These are phyloP conservation scores for Drosophila fuyamai DNA, from an alignment of 1,140 invertebrate species.

Conservation along the genomic window DNA sequence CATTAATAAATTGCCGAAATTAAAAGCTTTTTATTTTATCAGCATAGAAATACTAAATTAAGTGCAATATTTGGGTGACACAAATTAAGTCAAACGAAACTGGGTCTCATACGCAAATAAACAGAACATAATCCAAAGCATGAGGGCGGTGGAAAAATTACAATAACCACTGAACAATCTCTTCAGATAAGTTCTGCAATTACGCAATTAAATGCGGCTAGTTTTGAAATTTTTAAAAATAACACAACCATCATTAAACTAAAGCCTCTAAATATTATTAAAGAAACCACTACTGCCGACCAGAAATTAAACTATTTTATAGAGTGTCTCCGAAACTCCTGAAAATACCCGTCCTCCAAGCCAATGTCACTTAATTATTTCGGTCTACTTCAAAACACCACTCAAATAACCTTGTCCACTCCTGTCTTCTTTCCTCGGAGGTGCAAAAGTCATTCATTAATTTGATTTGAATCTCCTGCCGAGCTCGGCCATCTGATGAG, in stretches of 20 bases:
- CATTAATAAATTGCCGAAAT: conserved; percentile 77
- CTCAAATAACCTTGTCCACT: conserved; percentile 29
- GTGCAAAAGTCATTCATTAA: conserved; percentile 58
- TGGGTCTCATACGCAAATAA: conserved; percentile 32
- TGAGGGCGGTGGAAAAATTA: conserved; percentile 38
- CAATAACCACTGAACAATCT: conserved; percentile 51
- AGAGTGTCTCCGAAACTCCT: neutral
- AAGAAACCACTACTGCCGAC: too few relatives aligned
- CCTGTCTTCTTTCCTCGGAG: conserved; percentile 5
- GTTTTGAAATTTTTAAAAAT: too few relatives aligned
- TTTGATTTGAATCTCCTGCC: conserved; percentile 54
- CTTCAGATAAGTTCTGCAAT: conserved; percentile 46
- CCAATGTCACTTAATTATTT: conserved; percentile 32
- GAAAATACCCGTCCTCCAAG: neutral
- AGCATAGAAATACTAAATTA: conserved; percentile 34
- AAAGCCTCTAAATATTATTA: too few relatives aligned
- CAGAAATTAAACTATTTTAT: neutral
- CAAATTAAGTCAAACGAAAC: conserved; percentile 37
- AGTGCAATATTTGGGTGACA: conserved; percentile 29
- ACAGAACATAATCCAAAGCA: conserved; percentile 24
- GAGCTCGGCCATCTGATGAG: conserved; percentile 50
- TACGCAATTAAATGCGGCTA: conserved; percentile 14
- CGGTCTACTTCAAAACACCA: conserved; percentile 23
- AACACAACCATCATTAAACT: too few relatives aligned
- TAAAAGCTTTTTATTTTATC: conserved; percentile 62